These are phyloP conservation scores for Herminia tarsipennalis DNA, from an alignment of 2,888 invertebrate species.

Conservation along the genomic window DNA sequence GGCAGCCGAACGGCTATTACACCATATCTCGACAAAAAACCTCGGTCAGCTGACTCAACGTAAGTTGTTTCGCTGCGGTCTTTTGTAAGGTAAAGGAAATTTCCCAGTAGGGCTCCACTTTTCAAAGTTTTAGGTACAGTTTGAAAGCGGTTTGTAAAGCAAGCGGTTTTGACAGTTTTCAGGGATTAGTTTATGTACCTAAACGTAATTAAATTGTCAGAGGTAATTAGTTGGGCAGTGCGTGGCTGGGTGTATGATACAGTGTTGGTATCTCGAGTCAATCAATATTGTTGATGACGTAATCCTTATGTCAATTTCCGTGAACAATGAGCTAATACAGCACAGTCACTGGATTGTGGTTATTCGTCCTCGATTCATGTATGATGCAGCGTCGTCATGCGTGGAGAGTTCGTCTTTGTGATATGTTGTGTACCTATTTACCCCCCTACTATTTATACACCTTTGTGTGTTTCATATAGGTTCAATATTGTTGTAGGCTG, in stretches of 20 bases:
- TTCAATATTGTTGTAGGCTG: too few relatives aligned
- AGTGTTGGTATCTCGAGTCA: conserved; percentile 8
- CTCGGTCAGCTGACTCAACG: too few relatives aligned
- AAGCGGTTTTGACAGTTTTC: not conserved
- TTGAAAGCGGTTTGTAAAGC: not conserved
- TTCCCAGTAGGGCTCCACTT: not conserved
- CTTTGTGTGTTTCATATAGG: too few relatives aligned
- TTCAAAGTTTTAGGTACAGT: not conserved
- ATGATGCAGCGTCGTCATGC: not conserved
- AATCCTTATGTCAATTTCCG: conserved; percentile 35
- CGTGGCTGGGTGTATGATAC: not conserved
- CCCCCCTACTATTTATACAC: too few relatives aligned
- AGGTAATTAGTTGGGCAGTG: conserved; percentile 6
- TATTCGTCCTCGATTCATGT: conserved; percentile 7
- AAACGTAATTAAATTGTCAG: conserved; percentile 14
- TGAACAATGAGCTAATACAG: conserved; percentile 20
- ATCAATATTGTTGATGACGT: conserved; percentile 37
- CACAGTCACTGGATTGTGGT: conserved; percentile 24
- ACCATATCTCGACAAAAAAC: too few relatives aligned
- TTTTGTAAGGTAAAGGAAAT: conserved; percentile 6
- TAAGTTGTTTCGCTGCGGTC: too few relatives aligned
- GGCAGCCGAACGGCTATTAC: too few relatives aligned
- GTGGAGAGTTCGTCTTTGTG: not conserved
- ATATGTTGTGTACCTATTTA: too few relatives aligned
- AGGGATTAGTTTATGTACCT: not conserved